These are phyloP conservation scores for Syrista parreyssii DNA, from an alignment of 2,888 invertebrate species.

Conservation along the genomic window DNA sequence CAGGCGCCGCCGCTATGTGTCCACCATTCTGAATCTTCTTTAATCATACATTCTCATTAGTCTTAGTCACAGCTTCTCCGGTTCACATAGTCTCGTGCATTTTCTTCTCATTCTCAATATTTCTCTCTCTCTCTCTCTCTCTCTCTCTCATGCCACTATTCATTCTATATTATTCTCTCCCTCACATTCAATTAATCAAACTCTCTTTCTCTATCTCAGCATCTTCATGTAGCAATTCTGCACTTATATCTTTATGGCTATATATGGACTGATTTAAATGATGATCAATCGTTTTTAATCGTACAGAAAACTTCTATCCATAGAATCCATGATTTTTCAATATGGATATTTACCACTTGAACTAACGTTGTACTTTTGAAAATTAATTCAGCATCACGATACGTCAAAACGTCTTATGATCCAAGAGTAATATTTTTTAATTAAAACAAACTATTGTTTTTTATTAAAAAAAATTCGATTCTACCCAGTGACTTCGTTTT, in stretches of 20 bases:
- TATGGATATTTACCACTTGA: neutral
- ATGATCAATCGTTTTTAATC: neutral
- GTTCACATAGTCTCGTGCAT: slow-evolving; percentile 28
- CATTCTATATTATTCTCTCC: neutral
- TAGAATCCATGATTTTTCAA: neutral
- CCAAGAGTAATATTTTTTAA: neutral
- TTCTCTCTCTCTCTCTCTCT: slow-evolving; percentile 6
- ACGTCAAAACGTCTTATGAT: neutral
- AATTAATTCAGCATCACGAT: neutral
- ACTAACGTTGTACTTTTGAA: neutral
- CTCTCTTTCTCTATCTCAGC: neutral
- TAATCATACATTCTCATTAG: slow-evolving; percentile 11
- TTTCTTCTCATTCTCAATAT: slow-evolving; percentile 15
- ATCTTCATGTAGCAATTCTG: neutral
- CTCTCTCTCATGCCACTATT: slow-evolving; percentile 10
- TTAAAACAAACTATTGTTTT: neutral
- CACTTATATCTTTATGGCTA: neutral
- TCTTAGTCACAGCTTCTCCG: neutral
- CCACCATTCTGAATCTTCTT: slow-evolving; percentile 8
- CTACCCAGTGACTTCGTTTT: neutral
- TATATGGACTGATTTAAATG: neutral
- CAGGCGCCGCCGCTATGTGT: slow-evolving; percentile 68
- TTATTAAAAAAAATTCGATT: neutral
- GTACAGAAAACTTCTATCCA: neutral
- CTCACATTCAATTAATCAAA: neutral